phyloP scores from a whole-genome alignment of 2,888 invertebrate species.

The Folsomia candida region DNA sequence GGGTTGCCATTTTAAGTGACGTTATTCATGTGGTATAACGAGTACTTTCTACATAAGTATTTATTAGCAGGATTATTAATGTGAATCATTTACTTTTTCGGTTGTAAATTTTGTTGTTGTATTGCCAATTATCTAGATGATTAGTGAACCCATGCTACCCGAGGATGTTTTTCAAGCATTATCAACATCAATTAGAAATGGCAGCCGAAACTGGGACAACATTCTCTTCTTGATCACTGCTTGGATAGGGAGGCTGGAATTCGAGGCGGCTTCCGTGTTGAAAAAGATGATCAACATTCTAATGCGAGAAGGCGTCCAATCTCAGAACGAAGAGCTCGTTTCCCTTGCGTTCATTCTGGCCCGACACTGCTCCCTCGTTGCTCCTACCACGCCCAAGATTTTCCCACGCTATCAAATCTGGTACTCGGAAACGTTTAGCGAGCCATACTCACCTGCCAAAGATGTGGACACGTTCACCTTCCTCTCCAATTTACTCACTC shows the following conservation, averaged over 20 bases:
- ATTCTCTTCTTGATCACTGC: constrained; percentile 29
- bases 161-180: constrained; percentile 29
- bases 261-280: constrained; percentile 29
- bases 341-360: constrained; percentile 42
- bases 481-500: constrained; percentile 32
- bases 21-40: too few relatives aligned
- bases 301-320: constrained; percentile 35
- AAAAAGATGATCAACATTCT: constrained; percentile 35
- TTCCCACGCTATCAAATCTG: constrained; percentile 48
- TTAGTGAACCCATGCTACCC: constrained; percentile 22
- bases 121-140: constrained; percentile 29
- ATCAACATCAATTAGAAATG: constrained; percentile 5
- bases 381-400: constrained; percentile 27
- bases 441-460: constrained; percentile 39
- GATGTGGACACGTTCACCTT: constrained; percentile 37
- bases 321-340: constrained; percentile 30
- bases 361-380: constrained; percentile 44
- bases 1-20: too few relatives aligned
- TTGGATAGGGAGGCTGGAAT: constrained; percentile 36
- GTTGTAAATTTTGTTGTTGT: too few relatives aligned
- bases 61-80: too few relatives aligned
- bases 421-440: constrained; percentile 44
- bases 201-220: constrained; percentile 42
- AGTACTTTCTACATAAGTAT: too few relatives aligned
- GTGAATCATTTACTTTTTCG: too few relatives aligned